Base-by-base conservation (phyloP, 2,113 vertebrate species). In the Syngnathus floridae region DNA sequence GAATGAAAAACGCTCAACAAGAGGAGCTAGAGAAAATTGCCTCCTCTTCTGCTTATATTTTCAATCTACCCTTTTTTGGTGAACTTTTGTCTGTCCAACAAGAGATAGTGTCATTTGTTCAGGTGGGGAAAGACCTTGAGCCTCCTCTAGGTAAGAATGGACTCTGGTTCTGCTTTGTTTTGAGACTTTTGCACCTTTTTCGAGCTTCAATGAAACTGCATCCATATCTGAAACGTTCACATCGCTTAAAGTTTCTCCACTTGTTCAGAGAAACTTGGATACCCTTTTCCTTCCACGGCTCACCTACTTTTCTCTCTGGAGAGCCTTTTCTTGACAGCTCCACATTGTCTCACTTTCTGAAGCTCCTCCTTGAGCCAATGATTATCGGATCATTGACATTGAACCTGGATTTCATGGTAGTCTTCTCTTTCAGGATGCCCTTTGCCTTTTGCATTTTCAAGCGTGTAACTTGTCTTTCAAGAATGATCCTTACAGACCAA, bases 11-110 rank as follows among this genome's bases (percentile, higher is more conserved):
- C 0, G 89, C 92, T 0, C 85, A 92, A 75, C 74, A 90, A 61
- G 64, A 84, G 0, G 94, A 98, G 62, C 91, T 98, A 76, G 85
- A 88, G 70, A 86, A 87, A 17, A 94, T 96, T 73, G 93, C 94
- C 35, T 91, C 88, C 55, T 78, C 92, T 61, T 84, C 93, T 0
- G 89, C 88, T 80, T 95, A 93, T 65, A 82, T 92, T 1, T 85
- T 93, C 70, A 84, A 90, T 73, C 81, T 95, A 56, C 91, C 93
- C 0, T 84, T 90, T 66, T 92, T 94, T 90, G 88, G 57, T 77
- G 90, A 95, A 73, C 90, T 97, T 80, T 87, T 90, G 41, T 87
- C 83, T 0, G 70, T 94, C 73, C 91, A 95, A 71, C 88, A 82
- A 19, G 79, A 87, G 55, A 77, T 89, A 67, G 82, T 86, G 57